Evolutionary conservation across 2,113 vertebrate species (phyloP), one percentile per base, ranked within the genome.

Genomic region (Phasianus colchicus): DNA sequence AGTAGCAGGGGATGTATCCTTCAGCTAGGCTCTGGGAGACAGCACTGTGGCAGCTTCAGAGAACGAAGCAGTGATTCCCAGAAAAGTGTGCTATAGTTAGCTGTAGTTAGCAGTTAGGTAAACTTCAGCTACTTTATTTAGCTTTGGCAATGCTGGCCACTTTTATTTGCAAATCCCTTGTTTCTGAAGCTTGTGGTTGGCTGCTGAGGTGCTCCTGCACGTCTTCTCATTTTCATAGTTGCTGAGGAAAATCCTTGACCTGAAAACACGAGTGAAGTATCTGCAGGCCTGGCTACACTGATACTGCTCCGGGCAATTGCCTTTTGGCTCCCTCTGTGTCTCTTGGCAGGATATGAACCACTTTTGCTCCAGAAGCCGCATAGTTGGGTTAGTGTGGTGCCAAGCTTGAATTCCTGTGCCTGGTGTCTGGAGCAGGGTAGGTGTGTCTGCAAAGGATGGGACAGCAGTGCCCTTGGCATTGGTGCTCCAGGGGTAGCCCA

Each of bases 361-460:
- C 11, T 88, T 90, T 95, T 92, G 38, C 70, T 94, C 80, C 90
- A 95, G 93, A 86, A 93, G 86, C 83, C 80, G 57, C 93, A 92
- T 88, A 88, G 80, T 40, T 95, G 61, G 66, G 90, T 90, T 81
- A 88, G 61, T 1, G 0, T 50, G 32, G 47, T 96, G 92, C 93
- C 93, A 95, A 88, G 57, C 73, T 81, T 0, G 0, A 50, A 86
- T 42, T 94, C 76, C 83, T 91, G 38, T 91, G 87, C 89, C 78
- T 10, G 3, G 10, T 82, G 79, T 89, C 79, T 10, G 3, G 64
- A 90, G 55, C 4, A 1, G 88, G 69, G 72, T 96, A 79, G 64
- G 69, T 73, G 38, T 3, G 10, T 80, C 42, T 0, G 0, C 72
- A 2, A 6, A 55, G 60, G 67, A 55, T 1, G 0, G 50, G 30